These are phyloP conservation scores for Tinamus guttatus DNA, from an alignment of 2,113 vertebrate species.

Conservation along the genomic window DNA sequence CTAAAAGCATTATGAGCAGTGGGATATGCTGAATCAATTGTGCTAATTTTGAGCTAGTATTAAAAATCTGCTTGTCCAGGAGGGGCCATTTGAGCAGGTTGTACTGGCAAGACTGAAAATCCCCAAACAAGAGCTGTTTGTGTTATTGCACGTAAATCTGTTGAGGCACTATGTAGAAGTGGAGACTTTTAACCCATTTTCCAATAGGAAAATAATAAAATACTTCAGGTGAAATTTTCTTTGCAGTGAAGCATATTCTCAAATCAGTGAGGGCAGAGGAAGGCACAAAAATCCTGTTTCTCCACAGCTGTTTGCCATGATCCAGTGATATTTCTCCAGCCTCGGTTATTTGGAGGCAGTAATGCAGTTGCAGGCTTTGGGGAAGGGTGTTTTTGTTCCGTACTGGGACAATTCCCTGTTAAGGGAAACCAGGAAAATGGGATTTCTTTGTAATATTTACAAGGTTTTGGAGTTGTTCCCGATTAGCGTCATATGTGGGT, in stretches of 20 bases:
- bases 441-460: not conserved
- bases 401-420: not conserved
- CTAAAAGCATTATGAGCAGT: conserved; percentile 39
- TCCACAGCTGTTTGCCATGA: not conserved
- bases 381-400: not conserved
- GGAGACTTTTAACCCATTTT: not conserved
- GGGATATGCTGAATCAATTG: conserved; percentile 6
- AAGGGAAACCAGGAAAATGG: not conserved
- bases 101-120: not conserved
- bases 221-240: not conserved
- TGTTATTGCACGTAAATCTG: not conserved
- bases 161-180: not conserved
- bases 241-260: not conserved
- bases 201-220: not conserved
- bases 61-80: not conserved
- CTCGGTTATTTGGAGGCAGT: not conserved
- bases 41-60: not conserved
- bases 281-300: not conserved
- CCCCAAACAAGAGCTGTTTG: not conserved
- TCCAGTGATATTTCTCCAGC: not conserved
- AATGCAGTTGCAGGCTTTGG: not conserved
- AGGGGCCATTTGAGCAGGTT: not conserved
- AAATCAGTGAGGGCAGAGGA: not conserved
- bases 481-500: not conserved
- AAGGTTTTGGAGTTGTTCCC: not conserved